phyloP scores from a whole-genome alignment of 2,797 vertebrate genomes.

The Lacerta bilineata region DNA sequence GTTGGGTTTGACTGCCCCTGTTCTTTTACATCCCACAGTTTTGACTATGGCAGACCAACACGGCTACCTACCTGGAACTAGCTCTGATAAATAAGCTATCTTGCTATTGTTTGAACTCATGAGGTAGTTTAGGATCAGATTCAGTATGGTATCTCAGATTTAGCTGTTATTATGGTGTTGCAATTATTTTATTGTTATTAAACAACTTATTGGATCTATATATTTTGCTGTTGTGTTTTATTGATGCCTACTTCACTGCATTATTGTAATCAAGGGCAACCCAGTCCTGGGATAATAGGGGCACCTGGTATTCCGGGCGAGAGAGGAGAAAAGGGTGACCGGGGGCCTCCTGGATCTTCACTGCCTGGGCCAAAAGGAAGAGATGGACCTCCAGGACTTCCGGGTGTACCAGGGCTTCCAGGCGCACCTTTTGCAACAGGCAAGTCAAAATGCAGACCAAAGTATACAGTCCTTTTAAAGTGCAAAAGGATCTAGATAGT shows the following conservation, averaged over 20 bases:
- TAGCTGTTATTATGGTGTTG: neutral
- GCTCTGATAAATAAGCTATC: neutral
- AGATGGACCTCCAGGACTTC: constrained; percentile 83
- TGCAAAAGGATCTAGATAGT: neutral
- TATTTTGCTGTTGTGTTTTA: neutral
- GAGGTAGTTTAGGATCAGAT: neutral
- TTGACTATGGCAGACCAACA: too few relatives aligned
- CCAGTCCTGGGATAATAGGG: constrained; percentile 82
- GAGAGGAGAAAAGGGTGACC: constrained; percentile 89
- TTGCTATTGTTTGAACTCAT: neutral
- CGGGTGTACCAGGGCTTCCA: constrained; percentile 85
- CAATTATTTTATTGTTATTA: neutral
- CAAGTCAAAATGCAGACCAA: constrained; percentile 32
- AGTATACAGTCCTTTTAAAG: neutral
- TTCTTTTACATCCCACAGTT: too few relatives aligned
- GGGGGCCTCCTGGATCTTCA: constrained; percentile 86
- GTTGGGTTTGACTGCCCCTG: too few relatives aligned
- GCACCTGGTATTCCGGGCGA: constrained; percentile 87
- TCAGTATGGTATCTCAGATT: neutral
- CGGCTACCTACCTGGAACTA: too few relatives aligned
- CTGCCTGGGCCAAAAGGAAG: constrained; percentile 87
- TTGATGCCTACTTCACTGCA: neutral
- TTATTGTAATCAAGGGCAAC: constrained; percentile 69
- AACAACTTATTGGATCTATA: too few relatives aligned
- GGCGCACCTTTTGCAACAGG: constrained; percentile 78